Conservation (phyloP, 2,888 invertebrate species). For the Dasysyrphus tricinctus region DNA sequence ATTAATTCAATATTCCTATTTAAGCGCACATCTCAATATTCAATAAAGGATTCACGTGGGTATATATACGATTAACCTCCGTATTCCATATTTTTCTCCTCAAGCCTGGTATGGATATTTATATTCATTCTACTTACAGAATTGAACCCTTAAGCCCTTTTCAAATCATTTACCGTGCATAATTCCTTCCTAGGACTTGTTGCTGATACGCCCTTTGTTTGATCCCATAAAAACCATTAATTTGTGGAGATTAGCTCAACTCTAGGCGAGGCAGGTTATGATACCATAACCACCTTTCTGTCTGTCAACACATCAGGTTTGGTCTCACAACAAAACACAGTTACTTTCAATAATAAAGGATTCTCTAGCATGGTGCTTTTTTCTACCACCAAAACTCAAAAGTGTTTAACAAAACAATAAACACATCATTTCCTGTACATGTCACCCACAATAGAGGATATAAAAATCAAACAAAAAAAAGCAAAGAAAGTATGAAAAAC, state of each 20-base stretch:
- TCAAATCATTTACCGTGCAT: constrained; percentile 40
- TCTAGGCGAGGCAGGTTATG: background rate
- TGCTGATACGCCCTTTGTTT: constrained; percentile 37
- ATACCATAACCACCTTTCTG: background rate
- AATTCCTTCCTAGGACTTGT: constrained; percentile 21
- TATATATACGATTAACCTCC: background rate
- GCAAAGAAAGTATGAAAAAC: background rate
- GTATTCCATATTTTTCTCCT: background rate
- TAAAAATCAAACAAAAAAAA: background rate
- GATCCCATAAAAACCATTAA: constrained; percentile 60
- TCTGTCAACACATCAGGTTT: background rate
- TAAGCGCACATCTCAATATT: background rate
- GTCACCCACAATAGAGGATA: constrained; percentile 29
- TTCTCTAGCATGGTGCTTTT: background rate
- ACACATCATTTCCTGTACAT: constrained; percentile 39
- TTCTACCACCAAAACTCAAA: constrained; percentile 7
- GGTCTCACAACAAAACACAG: constrained; percentile 39
- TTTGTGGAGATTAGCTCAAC: constrained; percentile 48
- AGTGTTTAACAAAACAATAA: constrained; percentile 56
- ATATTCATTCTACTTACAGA: constrained; percentile 44
- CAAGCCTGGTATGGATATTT: constrained; percentile 9
- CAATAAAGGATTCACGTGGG: background rate
- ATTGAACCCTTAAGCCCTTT: constrained; percentile 28
- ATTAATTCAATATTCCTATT: constrained; percentile 15
- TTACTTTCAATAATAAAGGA: constrained; percentile 18